phyloP scores from a whole-genome alignment of 2,113 vertebrate genomes.

The Campylomormyrus numenius region DNA sequence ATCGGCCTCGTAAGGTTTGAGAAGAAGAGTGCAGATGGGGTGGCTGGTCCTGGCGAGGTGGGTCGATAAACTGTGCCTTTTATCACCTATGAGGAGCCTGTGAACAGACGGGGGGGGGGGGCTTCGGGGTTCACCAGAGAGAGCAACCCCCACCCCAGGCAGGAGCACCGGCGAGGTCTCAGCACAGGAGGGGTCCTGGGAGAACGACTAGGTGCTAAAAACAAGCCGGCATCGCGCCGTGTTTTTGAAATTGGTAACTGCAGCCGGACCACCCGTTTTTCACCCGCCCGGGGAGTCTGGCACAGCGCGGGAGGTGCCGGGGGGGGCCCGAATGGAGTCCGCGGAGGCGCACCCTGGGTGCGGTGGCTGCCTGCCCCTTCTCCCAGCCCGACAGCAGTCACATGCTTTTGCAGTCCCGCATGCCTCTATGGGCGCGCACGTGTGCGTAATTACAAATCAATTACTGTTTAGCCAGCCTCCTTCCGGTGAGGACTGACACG shows the following conservation, averaged over 20 bases:
- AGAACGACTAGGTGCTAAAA: background rate
- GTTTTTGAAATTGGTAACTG: background rate
- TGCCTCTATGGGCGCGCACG: background rate
- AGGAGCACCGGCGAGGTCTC: background rate
- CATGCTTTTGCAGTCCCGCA: background rate
- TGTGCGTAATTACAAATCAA: slow-evolving; percentile 6
- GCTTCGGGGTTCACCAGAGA: background rate
- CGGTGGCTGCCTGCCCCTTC: background rate
- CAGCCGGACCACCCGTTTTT: background rate
- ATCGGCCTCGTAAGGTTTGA: slow-evolving; percentile 14
- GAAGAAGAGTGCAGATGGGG: slow-evolving; percentile 20
- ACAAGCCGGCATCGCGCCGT: background rate
- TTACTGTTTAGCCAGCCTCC: background rate
- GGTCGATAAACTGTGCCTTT: slow-evolving; percentile 41
- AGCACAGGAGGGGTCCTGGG: slow-evolving; percentile 20
- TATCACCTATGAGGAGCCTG: slow-evolving; percentile 34
- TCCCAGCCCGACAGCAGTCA: background rate
- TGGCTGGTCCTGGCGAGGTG: slow-evolving; percentile 14
- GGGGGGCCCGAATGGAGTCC: background rate
- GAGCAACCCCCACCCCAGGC: background rate
- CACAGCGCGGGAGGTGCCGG: background rate
- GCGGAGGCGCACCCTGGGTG: background rate
- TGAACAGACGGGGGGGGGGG: slow-evolving; percentile 22
- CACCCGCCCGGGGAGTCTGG: background rate
- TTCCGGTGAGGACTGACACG: background rate